phyloP scores from a whole-genome alignment of 2,797 vertebrate species.

The Catostomus latipinnis region DNA sequence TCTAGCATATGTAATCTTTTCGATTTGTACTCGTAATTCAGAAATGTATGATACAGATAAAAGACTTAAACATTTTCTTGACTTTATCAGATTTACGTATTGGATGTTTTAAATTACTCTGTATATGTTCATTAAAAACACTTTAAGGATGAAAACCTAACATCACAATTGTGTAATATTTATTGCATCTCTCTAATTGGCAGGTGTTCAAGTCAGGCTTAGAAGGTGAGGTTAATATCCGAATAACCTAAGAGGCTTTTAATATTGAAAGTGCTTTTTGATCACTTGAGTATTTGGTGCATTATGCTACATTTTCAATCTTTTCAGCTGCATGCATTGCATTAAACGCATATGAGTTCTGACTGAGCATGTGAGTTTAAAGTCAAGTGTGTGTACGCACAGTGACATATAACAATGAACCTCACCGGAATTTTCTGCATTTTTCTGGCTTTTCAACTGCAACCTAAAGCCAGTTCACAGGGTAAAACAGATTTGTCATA shows the following conservation, averaged over 20 bases:
- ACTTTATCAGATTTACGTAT: background rate
- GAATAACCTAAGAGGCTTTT: background rate
- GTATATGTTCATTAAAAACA: background rate
- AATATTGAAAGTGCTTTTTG: background rate
- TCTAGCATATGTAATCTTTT: background rate
- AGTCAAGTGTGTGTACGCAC: background rate
- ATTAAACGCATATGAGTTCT: background rate
- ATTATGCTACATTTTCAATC: background rate
- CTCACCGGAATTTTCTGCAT: background rate
- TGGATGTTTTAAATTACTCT: background rate
- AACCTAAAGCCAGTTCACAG: background rate
- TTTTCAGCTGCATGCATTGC: background rate
- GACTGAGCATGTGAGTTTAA: background rate
- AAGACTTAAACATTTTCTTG: background rate
- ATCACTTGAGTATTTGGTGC: background rate
- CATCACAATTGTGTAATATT: too few relatives aligned
- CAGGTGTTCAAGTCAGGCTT: too few relatives aligned
- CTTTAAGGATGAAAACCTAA: background rate
- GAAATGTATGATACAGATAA: background rate
- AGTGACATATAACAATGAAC: constrained; percentile 14
- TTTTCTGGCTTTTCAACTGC: constrained; percentile 2
- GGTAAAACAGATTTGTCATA: constrained; percentile 18
- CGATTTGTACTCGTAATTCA: background rate
- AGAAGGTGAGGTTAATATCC: too few relatives aligned
- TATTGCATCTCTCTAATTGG: too few relatives aligned